Base-by-base conservation (phyloP, 1,140 invertebrate genomes). In the Nilaparvata lugens region DNA sequence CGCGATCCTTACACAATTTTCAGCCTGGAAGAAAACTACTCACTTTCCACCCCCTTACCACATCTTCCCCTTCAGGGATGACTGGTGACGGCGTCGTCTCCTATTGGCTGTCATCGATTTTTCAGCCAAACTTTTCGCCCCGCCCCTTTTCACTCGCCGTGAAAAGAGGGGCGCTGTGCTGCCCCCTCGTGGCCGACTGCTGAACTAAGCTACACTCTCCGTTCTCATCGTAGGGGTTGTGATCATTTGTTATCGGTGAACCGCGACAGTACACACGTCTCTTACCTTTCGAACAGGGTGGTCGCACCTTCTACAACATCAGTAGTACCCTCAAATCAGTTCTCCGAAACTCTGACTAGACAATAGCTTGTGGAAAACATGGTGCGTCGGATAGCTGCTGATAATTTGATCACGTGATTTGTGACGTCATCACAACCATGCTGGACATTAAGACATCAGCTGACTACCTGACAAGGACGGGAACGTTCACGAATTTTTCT, bases 401-500 rank as follows among this genome's bases (percentile, higher is more conserved):
- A 40, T 40, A 4, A 48, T 23, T 48, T 48, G 45, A 48, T 48
- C 45, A 48, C 45, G 45, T 48, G 45, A 48, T 48, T 16, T 48
- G 45, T 48, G 45, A 48, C 45, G 45, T 48, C 45, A 48, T 14
- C 66, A 11, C 31, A 35, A 72, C 66, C 67, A 83, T 83, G 81
- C 73, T 83, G 71, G 81, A 83, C 74, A 79, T 83, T 67, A 83
- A 83, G 71, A 75, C 75, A 7, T 82, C 75, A 75, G 73, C 75
- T 48, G 76, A 82, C 74, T 73, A 83, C 74, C 74, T 81, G 69
- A 75, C 77, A 71, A 71, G 81, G 76, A 76, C 74, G 68, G 72
- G 80, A 69, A 73, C 79, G 16, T 80, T 82, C 62, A 79, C 80
- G 61, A 83, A 83, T 70, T 77, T 83, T 67, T 82, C 81, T 40